Base-by-base conservation (phyloP, 2,888 invertebrate species). In the Cephonodes hylas region DNA sequence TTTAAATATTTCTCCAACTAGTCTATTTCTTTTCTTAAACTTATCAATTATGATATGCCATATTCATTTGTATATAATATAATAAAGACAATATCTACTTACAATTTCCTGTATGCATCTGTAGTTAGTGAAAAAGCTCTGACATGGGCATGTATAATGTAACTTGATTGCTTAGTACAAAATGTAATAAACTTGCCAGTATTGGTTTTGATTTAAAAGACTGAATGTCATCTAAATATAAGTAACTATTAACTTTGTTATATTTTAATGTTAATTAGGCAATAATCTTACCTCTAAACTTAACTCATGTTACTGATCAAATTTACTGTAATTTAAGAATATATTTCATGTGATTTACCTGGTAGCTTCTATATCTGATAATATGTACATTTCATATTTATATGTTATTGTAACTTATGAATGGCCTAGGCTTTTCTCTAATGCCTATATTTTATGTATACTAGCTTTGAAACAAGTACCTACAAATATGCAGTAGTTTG, bases 121-220 rank as follows among this genome's bases (percentile, higher is more conserved):
- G 81, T 82, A 83, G 73, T 85, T 88, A 87, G 89, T 89, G 86
- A 86, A 89, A 86, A 80, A 70, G 84, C 83, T 84, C 74, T 83
- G 77, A 79, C 70, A 69, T 81, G 79, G 77, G 75, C 75, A 81
- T 75, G 75, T 76, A 81, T 74, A 72, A 74, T 70, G 63, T 75
- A 71, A 84, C 79, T 84, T 85, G 78, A 86, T 89, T 88, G 85
- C 85, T 89, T 90, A 91, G 92, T 92, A 92, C 92, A 92, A 92
- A 91, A 84, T 88, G 77, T 86, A 90, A 90, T 86, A 88, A 90
- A 91, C 91, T 92, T 92, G 92, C 92, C 92, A 92, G 91, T 92
- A 92, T 92, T 92, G 92, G 92, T 91, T 91, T 85, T 87, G 81
- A 89, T 89, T 77, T 87, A 89, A 88, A 91, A 92, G 92, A 92